Conservation (phyloP, 2,113 vertebrate species). For the Entomyzon cyanotis region DNA sequence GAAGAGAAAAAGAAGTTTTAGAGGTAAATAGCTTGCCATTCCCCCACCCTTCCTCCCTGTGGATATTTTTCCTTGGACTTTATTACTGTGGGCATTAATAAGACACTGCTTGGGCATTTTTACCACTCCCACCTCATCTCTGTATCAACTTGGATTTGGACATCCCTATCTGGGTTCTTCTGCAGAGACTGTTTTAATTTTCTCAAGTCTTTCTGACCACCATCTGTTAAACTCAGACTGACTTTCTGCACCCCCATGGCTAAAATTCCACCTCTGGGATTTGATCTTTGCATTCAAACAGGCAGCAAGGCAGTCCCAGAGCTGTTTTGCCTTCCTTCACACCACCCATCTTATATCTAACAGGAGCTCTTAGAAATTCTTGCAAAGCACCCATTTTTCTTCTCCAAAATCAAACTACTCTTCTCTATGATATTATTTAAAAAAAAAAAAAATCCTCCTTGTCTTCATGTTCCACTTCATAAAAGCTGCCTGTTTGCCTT, state of each 20-base stretch:
- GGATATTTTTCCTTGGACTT: not conserved
- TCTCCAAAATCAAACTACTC: not conserved
- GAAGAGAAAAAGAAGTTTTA: not conserved
- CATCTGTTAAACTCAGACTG: too few species aligned
- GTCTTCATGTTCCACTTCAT: not conserved
- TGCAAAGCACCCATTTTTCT: not conserved
- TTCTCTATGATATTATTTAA: not conserved
- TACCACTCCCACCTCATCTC: not conserved
- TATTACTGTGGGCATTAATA: not conserved
- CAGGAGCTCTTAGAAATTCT: not conserved
- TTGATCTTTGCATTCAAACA: not conserved
- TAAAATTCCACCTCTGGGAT: not conserved
- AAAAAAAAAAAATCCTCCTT: not conserved
- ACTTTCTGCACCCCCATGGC: not conserved
- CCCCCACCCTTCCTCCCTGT: too few species aligned
- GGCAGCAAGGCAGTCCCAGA: not conserved
- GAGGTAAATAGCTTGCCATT: not conserved
- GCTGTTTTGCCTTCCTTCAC: not conserved
- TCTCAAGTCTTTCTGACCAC: not conserved
- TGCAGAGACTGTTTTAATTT: not conserved
- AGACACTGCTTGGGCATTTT: not conserved
- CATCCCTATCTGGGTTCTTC: not conserved
- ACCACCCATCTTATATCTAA: not conserved
- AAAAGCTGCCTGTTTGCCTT: not conserved
- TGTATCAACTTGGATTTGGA: not conserved